phyloP scores from a whole-genome alignment of 2,888 invertebrate species.

The Agrotis segetum region DNA sequence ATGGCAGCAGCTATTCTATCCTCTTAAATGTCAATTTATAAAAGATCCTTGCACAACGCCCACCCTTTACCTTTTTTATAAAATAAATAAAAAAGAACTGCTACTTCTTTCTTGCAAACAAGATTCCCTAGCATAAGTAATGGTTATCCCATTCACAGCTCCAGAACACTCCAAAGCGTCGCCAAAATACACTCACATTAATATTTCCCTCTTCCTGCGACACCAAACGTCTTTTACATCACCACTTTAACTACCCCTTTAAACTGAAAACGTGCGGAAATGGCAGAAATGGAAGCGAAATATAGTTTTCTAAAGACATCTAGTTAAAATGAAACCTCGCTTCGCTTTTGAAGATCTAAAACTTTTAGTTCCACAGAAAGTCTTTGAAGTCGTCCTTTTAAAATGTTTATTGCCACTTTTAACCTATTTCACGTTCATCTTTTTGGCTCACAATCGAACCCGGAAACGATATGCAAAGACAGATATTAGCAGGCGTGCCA shows the following conservation, averaged over 20 bases:
- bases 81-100: no score
- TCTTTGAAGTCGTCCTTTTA: constrained; percentile 22
- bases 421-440: constrained; percentile 46
- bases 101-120: no score
- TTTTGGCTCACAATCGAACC: constrained; percentile 48
- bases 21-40: no score
- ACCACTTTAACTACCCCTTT: constrained; percentile 6
- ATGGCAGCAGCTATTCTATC: no score
- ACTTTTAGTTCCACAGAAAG: constrained; percentile 14
- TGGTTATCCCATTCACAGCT: no score
- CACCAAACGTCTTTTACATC: constrained; percentile 15
- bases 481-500: constrained; percentile 49
- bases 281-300: background rate
- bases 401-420: constrained; percentile 39
- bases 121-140: background rate
- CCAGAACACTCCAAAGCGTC: no score
- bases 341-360: background rate
- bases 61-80: no score
- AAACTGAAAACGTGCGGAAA: constrained; percentile 12
- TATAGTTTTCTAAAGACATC: constrained; percentile 35
- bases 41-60: no score
- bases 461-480: constrained; percentile 42
- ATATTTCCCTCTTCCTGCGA: background rate
- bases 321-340: background rate
- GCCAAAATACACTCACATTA: constrained; percentile 5